A percentile compares a stretch with the other conserved stretches of the same genome.
These are phyloP conservation scores for Caenorhabditis panamensis DNA, from an alignment of 2,888 invertebrate genomes.

Conservation along the genomic window DNA sequence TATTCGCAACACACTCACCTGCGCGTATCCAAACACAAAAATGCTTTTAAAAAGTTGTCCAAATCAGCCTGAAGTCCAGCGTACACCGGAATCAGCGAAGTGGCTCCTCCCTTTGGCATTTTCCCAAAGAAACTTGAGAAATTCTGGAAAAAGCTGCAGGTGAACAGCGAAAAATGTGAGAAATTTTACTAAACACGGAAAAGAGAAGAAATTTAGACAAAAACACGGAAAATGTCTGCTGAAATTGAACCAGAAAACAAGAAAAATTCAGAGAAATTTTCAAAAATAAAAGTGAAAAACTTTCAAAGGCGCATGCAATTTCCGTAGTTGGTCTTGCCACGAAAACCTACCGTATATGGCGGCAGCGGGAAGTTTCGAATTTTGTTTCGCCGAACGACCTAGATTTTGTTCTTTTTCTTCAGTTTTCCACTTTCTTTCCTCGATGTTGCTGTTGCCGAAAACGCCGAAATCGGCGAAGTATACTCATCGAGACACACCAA, in stretches of 20 bases:
- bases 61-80: constrained; percentile 49
- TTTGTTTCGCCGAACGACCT: background rate
- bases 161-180: too few relatives aligned
- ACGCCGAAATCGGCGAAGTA: background rate
- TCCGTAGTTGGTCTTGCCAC: too few relatives aligned
- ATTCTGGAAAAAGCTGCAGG: background rate
- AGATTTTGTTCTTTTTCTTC: background rate
- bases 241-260: too few relatives aligned
- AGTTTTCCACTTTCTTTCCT: too few relatives aligned
- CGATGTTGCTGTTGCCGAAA: constrained; percentile 3
- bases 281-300: too few relatives aligned
- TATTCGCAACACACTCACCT: constrained; percentile 21
- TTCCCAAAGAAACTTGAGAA: background rate
- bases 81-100: constrained; percentile 34
- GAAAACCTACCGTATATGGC: too few relatives aligned
- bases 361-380: too few relatives aligned
- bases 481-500: background rate
- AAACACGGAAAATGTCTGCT: too few relatives aligned
- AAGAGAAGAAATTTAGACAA: too few relatives aligned
- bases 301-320: too few relatives aligned
- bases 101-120: constrained; percentile 58
- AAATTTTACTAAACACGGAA: too few relatives aligned
- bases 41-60: constrained; percentile 23
- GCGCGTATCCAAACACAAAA: constrained; percentile 16
- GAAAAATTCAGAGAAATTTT: too few relatives aligned